A percentile compares a stretch with the other conserved stretches of the same genome.
Evolutionary conservation across 2,797 vertebrate genomes (phyloP).

Genomic region (Scolopax bukidnonensis): DNA sequence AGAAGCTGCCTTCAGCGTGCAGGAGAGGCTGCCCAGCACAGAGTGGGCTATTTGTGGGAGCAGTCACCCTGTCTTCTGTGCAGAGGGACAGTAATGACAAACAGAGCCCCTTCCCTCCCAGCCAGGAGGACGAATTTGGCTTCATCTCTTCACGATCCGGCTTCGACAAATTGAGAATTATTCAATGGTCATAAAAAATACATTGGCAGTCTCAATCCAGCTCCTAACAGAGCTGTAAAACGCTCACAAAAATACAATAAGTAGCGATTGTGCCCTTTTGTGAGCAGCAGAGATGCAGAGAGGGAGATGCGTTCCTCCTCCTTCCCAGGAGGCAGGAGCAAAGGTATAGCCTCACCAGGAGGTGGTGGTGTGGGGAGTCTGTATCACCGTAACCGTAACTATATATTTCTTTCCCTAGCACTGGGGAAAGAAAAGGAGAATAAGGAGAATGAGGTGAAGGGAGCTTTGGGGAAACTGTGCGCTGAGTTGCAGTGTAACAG

Average conservation of each 20-base stretch:
- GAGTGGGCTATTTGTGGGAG: not conserved
- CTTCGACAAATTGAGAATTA: not conserved
- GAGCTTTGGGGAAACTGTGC: not conserved
- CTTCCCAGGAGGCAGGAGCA: not conserved
- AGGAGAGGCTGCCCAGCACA: not conserved
- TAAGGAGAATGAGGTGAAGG: not conserved
- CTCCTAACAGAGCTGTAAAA: slow-evolving; percentile 13
- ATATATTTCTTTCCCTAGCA: not conserved
- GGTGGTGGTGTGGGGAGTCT: slow-evolving; percentile 25
- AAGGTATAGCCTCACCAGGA: slow-evolving; percentile 13
- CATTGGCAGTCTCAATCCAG: not conserved
- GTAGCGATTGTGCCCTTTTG: not conserved
- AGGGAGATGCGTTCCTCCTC: not conserved
- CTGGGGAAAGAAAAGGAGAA: fast-evolving
- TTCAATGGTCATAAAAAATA: slow-evolving; percentile 21
- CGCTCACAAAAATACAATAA: not conserved
- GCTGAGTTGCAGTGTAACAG: not conserved
- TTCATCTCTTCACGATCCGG: not conserved
- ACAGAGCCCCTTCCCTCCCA: not conserved
- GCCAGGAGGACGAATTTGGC: not conserved
- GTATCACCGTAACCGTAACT: not conserved
- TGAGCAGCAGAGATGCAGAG: not conserved
- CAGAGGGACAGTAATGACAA: slow-evolving; percentile 11
- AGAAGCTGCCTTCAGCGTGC: not conserved
- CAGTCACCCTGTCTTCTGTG: not conserved